Evolutionary conservation across 1,140 invertebrate species (phyloP).

Genomic region (Zaprionus capensis): DNA sequence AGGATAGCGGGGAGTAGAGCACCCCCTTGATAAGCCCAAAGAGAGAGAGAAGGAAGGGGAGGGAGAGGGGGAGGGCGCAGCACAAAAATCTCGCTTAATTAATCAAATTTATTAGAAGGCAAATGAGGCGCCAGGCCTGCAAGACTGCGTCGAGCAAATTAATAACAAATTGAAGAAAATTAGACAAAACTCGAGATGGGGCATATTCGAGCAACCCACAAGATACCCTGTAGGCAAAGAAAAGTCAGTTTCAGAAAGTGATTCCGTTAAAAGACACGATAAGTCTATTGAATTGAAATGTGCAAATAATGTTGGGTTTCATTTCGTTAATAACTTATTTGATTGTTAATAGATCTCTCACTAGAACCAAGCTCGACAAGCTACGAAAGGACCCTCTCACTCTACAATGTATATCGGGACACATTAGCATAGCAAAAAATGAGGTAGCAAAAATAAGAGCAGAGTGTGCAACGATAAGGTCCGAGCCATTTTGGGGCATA

Average conservation of each 20-base stretch:
- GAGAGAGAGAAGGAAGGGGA: not conserved
- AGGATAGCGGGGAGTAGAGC: not conserved
- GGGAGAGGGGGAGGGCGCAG: constrained; percentile 7
- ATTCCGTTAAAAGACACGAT: no score
- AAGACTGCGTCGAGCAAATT: constrained; percentile 10
- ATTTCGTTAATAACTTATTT: no score
- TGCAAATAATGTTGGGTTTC: no score
- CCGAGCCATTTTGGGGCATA: no score
- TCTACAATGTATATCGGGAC: no score
- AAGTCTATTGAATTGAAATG: no score
- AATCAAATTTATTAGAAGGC: constrained; percentile 74
- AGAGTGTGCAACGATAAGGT: no score
- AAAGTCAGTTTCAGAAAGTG: not conserved
- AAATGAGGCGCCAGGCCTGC: constrained; percentile 11
- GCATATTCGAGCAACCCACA: not conserved
- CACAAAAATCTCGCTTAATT: constrained; percentile 70
- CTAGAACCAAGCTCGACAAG: no score
- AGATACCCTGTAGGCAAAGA: not conserved
- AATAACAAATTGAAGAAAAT: constrained; percentile 12
- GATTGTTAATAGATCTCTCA: no score
- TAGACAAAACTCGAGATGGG: not conserved
- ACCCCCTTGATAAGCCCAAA: not conserved
- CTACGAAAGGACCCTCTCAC: no score
- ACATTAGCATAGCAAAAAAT: no score
- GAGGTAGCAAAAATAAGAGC: no score